Percentiles rank a stretch among this genome's conserved stretches.
Evolutionary conservation across 2,888 invertebrate genomes (phyloP).

Genomic region (Syrista parreyssii): DNA sequence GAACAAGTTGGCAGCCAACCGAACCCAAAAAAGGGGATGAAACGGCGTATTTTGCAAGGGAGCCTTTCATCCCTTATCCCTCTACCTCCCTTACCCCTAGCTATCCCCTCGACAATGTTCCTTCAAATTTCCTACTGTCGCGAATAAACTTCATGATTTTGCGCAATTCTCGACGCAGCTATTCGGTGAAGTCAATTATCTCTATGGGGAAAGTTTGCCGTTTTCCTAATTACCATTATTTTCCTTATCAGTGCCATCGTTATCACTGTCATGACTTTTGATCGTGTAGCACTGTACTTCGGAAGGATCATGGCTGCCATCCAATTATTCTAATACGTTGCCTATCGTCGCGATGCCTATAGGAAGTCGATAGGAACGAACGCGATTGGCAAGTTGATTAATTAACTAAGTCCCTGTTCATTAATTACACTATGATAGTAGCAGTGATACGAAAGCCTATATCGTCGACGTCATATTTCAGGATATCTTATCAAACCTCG

Average conservation of each 20-base stretch:
- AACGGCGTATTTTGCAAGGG: not conserved
- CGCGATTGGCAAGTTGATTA: slow-evolving; percentile 17
- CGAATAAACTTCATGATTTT: not conserved
- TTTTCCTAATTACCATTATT: not conserved
- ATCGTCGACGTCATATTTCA: not conserved
- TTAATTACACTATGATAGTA: slow-evolving; percentile 10
- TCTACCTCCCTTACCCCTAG: not conserved
- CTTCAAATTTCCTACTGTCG: too few relatives aligned
- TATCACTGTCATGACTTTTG: not conserved
- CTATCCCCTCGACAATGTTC: too few relatives aligned
- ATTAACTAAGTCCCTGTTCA: slow-evolving; percentile 19
- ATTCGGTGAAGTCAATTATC: not conserved
- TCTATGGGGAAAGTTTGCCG: not conserved
- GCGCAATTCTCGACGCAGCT: not conserved
- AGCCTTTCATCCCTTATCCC: not conserved
- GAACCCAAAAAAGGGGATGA: not conserved
- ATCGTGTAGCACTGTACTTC: not conserved
- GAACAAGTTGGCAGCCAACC: not conserved
- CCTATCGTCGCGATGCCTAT: slow-evolving; percentile 12
- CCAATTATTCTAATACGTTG: not conserved
- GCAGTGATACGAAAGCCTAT: not conserved
- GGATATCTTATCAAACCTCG: not conserved
- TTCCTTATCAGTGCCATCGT: not conserved
- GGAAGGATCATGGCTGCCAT: not conserved
- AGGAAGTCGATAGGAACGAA: not conserved